These are phyloP conservation scores for Limnephilus auricula DNA, from an alignment of 2,888 invertebrate species.

Conservation along the genomic window DNA sequence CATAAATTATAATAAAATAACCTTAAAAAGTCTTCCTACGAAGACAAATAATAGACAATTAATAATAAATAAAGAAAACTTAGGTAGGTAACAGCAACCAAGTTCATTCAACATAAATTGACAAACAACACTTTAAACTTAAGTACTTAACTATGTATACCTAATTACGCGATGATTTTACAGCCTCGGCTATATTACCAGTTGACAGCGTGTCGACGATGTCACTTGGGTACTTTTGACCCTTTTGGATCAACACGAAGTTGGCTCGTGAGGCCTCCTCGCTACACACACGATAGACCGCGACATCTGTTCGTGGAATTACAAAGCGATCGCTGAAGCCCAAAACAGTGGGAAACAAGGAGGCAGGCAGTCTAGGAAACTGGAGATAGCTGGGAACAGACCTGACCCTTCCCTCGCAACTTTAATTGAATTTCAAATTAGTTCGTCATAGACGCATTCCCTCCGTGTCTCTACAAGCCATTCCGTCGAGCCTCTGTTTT, in stretches of 20 bases:
- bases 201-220: not conserved
- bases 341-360: not conserved
- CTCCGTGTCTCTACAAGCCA: conserved; percentile 19
- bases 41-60: no score
- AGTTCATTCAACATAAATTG: no score
- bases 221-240: not conserved
- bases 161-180: not conserved
- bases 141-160: not conserved
- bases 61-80: no score
- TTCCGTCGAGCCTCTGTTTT: conserved; percentile 37
- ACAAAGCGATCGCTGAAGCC: conserved; percentile 17
- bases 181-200: not conserved
- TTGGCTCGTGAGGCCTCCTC: not conserved
- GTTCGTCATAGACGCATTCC: conserved; percentile 63
- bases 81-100: no score
- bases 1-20: no score
- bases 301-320: conserved; percentile 53
- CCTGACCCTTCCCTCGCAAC: conserved; percentile 57
- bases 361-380: not conserved
- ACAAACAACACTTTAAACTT: not conserved
- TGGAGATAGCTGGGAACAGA: not conserved
- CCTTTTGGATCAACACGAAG: not conserved
- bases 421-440: conserved; percentile 66
- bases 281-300: conserved; percentile 17
- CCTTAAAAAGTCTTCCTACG: no score